Base-by-base conservation (phyloP, 2,797 vertebrate genomes). In the Myotis planiceps region DNA sequence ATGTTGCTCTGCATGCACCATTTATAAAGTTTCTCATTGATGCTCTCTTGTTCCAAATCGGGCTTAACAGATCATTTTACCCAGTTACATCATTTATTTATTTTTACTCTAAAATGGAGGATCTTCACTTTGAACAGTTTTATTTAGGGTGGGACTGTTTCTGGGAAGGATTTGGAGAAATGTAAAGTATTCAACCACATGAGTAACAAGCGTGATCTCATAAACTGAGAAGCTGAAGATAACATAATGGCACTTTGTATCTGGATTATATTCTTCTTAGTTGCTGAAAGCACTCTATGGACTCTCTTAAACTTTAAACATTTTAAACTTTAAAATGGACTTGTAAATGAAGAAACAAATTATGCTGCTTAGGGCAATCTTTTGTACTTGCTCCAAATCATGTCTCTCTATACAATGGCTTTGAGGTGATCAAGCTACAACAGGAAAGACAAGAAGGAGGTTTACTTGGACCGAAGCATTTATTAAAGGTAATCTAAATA, bases 161-260 rank as follows among this genome's bases (percentile, higher is more conserved):
- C 94, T 95, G 88, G 90, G 87, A 97, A 95, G 68, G 37, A 74
- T 86, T 90, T 96, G 65, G 49, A 94, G 88, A 96, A 94, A 83
- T 83, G 45, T 85, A 82, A 92, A 88, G 37, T 69, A 27, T 92
- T 84, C 84, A 93, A 53, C 66, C 86, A 55, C 18, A 34, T 80
- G 58, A 75, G 32, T 74, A 90, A 80, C 65, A 85, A 71, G 21
- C 34, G 4, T 93, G 75, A 71, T 34, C 71, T 89, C 76, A 88
- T 83, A 84, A 94, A 63, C 49, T 5, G 19, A 84, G 74, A 78
- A 68, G 47, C 84, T 69, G 66, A 49, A 88, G 80, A 94, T 89
- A 95, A 80, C 34, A 21, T 60, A 86, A 79, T 60, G 29, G 69
- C 29, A 76, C 39, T 79, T 88, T 66, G 65, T 49, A 9, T 84